Percentiles rank a stretch among this genome's conserved stretches.
Conservation (phyloP, 1,140 invertebrate species). For the Muscidifurax raptorellus region DNA sequence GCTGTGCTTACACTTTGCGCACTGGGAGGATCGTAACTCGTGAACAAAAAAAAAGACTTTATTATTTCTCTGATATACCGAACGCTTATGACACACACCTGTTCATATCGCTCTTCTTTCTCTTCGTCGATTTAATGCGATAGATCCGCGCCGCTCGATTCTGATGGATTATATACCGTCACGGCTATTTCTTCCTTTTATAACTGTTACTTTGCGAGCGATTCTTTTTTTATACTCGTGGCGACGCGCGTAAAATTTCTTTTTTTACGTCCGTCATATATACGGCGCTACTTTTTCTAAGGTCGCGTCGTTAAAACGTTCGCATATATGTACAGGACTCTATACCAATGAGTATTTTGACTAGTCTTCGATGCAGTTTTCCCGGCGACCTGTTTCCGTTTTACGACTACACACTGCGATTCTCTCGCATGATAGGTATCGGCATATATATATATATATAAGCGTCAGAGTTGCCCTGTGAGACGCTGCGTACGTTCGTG, state of each 20-base stretch:
- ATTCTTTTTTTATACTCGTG: not conserved
- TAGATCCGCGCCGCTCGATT: no score
- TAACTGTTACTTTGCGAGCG: not conserved
- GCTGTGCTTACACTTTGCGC: not conserved
- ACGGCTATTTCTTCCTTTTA: not conserved
- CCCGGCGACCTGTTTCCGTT: not conserved
- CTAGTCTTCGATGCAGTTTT: not conserved
- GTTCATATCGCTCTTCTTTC: not conserved
- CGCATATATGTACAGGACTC: not conserved
- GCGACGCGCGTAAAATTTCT: no score
- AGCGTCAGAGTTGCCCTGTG: not conserved
- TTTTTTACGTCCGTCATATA: no score
- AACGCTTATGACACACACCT: no score
- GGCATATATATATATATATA: no score
- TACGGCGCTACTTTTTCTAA: no score
- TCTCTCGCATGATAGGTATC: not conserved
- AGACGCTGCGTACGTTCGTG: not conserved
- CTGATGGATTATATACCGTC: no score
- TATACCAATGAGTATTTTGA: not conserved
- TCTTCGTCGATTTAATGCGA: not conserved
- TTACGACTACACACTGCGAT: not conserved
- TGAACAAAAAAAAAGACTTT: conserved; percentile 31
- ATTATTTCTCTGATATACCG: not conserved
- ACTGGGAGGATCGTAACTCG: not conserved
- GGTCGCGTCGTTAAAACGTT: no score